These are phyloP conservation scores for Neodiprion virginianus DNA, from an alignment of 1,140 invertebrate genomes.

Conservation along the genomic window DNA sequence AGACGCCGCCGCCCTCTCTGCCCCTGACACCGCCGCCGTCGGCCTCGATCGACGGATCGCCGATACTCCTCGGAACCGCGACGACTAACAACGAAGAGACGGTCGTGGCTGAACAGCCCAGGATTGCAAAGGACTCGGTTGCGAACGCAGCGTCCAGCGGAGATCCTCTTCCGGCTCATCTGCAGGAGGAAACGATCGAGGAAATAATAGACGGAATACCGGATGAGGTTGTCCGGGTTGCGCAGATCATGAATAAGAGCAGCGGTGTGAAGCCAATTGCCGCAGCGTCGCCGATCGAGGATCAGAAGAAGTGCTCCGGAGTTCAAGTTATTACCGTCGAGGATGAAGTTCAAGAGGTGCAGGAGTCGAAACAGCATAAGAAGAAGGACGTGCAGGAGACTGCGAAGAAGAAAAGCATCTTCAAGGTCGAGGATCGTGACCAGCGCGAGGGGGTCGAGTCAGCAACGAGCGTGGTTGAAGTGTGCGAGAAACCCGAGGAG, in stretches of 20 bases:
- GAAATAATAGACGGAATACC: conserved; percentile 52
- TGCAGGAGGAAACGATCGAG: conserved; percentile 42
- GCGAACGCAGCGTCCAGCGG: too few relatives aligned
- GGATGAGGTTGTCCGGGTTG: conserved; percentile 45
- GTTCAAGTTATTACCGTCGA: conserved; percentile 10
- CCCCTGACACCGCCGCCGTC: background rate
- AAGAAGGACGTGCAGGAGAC: background rate
- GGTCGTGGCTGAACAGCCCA: too few relatives aligned
- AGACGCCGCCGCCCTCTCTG: background rate
- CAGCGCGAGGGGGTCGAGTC: background rate
- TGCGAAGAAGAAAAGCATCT: background rate
- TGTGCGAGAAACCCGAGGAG: background rate
- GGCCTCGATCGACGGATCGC: background rate
- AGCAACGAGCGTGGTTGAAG: background rate
- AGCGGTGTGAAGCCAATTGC: background rate
- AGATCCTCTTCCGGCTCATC: background rate
- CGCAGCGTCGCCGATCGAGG: conserved; percentile 11
- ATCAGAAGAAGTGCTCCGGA: background rate
- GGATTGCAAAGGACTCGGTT: too few relatives aligned
- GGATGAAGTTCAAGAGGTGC: conserved; percentile 19
- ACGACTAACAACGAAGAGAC: too few relatives aligned
- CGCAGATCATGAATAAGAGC: conserved; percentile 19
- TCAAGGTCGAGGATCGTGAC: background rate
- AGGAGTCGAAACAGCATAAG: background rate
- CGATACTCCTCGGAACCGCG: background rate